phyloP scores from a whole-genome alignment of 2,888 invertebrate genomes.

The Drosophila peninsularis region DNA sequence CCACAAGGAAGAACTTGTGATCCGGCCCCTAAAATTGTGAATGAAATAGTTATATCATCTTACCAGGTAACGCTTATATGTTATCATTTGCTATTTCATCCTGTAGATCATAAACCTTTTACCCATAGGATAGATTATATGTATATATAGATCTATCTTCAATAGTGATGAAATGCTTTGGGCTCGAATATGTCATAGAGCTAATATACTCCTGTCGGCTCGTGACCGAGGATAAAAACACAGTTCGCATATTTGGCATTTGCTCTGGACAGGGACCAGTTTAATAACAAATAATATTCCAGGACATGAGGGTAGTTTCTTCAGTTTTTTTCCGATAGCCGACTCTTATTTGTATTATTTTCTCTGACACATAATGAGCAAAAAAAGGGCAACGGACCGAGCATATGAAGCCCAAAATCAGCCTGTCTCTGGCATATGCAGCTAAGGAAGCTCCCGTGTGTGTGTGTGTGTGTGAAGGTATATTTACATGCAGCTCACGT shows the following conservation, averaged over 20 bases:
- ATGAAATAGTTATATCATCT: too few relatives aligned
- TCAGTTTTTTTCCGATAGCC: slow-evolving; percentile 37
- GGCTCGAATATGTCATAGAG: too few relatives aligned
- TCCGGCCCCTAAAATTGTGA: neutral
- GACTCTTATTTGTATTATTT: slow-evolving; percentile 30
- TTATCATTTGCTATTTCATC: neutral
- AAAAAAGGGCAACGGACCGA: slow-evolving; percentile 41
- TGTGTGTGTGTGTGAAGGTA: neutral
- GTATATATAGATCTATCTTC: neutral
- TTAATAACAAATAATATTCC: slow-evolving; percentile 65
- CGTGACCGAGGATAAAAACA: neutral
- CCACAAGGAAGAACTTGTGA: neutral
- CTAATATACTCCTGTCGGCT: neutral
- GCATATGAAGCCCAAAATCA: slow-evolving; percentile 11
- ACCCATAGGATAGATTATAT: neutral
- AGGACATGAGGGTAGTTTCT: slow-evolving; percentile 62
- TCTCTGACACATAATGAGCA: slow-evolving; percentile 68
- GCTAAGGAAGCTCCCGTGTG: slow-evolving; percentile 27
- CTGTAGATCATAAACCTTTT: neutral
- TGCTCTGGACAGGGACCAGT: slow-evolving; percentile 28
- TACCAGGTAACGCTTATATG: neutral
- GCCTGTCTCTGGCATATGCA: slow-evolving; percentile 24
- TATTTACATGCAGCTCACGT: slow-evolving; percentile 68
- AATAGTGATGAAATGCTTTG: too few relatives aligned
- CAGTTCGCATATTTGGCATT: slow-evolving; percentile 24